Base-by-base conservation (phyloP, 2,797 vertebrate species). In the Microhierax caerulescens region DNA sequence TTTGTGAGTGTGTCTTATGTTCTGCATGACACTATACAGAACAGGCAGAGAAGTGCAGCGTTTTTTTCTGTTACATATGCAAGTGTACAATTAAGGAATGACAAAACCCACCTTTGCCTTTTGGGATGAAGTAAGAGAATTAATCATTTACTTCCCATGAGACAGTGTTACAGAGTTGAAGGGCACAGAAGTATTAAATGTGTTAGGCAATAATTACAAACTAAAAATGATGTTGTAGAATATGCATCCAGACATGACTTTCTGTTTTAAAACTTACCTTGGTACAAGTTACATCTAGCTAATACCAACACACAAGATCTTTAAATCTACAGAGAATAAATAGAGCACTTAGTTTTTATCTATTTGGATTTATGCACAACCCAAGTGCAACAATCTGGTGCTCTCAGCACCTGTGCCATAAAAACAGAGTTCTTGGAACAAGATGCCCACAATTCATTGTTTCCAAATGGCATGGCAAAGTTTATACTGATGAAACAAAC, bases 91-190 rank as follows among this genome's bases (percentile, higher is more conserved):
- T 78, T 84, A 64, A 83, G 41, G 57, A 92, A 77, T 61, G 50
- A 81, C 32, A 91, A 87, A 92, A 95, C 53, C 27, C 68, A 45
- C 65, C 70, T 91, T 81, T 84, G 76, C 36, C 86, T 97, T 95
- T 93, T 68, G 57, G 61, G 89, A 78, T 73, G 45, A 93, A 87
- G 34, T 47, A 82, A 94, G 85, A 68, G 5, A 88, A 93, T 70
- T 73, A 87, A 91, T 95, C 32, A 91, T 91, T 91, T 85, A 80
- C 85, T 91, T 85, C 72, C 53, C 4, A 0, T 48, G 64, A 93
- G 69, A 74, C 9, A 63, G 27, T n/a, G 60, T 54, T 83, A 88
- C 25, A 57, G 59, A 89, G 37, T 56, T 88, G 78, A 94, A 90
- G 51, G 91, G 63, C 63, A 85, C 8, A 85, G 21, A 86, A 84